Conservation (phyloP, 2,888 invertebrate species). For the Lithophane ornitopus region DNA sequence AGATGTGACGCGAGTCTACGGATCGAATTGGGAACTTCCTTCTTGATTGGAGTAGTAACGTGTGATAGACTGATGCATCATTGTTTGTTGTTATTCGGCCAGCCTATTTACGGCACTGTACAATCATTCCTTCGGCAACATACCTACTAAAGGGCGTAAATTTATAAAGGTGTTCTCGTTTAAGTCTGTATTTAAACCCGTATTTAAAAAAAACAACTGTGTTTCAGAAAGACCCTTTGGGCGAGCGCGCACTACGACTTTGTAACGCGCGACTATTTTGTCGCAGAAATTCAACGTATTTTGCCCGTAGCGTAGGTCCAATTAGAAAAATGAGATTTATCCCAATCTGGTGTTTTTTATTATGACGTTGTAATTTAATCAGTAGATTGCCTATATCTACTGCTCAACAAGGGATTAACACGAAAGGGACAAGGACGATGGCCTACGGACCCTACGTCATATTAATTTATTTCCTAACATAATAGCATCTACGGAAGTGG, state of each 20-base stretch:
- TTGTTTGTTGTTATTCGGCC: background rate
- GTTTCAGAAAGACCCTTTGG: too few species aligned
- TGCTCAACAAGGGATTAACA: background rate
- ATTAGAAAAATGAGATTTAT: too few species aligned
- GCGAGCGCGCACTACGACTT: too few species aligned
- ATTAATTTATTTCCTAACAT: background rate
- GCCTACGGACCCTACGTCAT: too few species aligned
- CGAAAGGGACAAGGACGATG: background rate
- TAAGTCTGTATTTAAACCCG: background rate
- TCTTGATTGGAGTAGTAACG: slow-evolving; percentile 4
- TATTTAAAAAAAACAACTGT: background rate
- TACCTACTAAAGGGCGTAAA: background rate
- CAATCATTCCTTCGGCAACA: background rate
- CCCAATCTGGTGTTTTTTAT: background rate
- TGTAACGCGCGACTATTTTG: too few species aligned
- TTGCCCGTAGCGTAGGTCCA: too few species aligned
- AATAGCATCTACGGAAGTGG: background rate
- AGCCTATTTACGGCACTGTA: background rate
- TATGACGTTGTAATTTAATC: background rate
- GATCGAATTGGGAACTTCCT: slow-evolving; percentile 26
- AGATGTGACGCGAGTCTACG: slow-evolving; percentile 34
- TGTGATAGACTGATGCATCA: background rate
- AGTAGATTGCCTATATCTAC: background rate
- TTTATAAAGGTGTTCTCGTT: background rate
- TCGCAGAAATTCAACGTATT: too few species aligned